Evolutionary conservation across 2,113 vertebrate genomes (phyloP), one percentile per base, ranked within the genome.

Genomic region (Noctilio leporinus): DNA sequence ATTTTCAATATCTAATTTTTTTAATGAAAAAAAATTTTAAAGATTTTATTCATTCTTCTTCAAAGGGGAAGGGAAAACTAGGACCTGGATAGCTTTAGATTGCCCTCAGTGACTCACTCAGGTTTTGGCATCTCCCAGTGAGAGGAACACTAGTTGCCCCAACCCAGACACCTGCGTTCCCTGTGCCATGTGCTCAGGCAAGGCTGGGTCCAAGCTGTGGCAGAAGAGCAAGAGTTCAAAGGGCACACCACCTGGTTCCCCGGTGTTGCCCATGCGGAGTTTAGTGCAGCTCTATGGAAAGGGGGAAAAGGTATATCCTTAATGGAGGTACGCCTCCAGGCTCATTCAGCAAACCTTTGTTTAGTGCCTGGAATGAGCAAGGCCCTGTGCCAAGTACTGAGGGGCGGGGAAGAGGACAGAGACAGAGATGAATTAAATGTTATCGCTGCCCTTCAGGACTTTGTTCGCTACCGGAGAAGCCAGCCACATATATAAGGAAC

Each of bases 201-300:
- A 62, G 83, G 33, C 51, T 35, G n/a, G 47, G 59, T 67, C 72
- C n/a, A 40, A 40, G 20, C 17, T 72, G 4, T 69, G 73, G 72
- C 30, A 53, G 40, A 70, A 65, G 3, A 85, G 82, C 11, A 2
- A 4, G 35, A 7, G 17, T 87, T 86, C 90, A 76, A 94, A 94
- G 70, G 45, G 55, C 57, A 59, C 4, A 3, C n/a, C 49, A 43
- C 64, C 24, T 30, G 73, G 47, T 72, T 24, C 87, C 65, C 80
- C 81, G 65, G 43, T 64, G 16, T 94, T 80, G 20, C 35, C 57
- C 40, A 62, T 22, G 57, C 43, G 77, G 6, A 51, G 43, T 49
- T 84, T 49, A 95, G 45, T 76, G 20, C 47, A 76, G 49, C 93
- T 95, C 95, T 88, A 24, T 67, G n/a, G 45, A 87, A 86, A 92